Conservation (phyloP, 2,888 invertebrate species). For the Drosophila cyrtoloma region DNA sequence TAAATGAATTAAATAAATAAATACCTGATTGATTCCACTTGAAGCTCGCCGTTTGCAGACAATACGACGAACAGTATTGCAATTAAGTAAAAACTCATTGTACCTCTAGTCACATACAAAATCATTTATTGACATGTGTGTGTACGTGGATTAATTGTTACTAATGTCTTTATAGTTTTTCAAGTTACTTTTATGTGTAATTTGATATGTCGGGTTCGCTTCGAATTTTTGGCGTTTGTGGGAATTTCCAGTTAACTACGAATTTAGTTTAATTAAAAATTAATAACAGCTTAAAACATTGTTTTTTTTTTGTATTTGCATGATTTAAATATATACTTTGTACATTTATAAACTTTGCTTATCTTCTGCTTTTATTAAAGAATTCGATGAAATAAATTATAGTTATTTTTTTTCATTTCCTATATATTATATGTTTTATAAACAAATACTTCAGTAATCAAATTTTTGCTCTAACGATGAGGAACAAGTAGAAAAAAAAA, state of each 20-base stretch:
- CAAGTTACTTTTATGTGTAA: background rate
- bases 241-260: background rate
- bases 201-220: background rate
- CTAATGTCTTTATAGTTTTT: constrained; percentile 1
- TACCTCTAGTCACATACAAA: constrained; percentile 52
- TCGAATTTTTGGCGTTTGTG: background rate
- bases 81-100: constrained; percentile 47
- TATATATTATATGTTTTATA: background rate
- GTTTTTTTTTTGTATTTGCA: background rate
- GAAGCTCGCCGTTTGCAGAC: constrained; percentile 22
- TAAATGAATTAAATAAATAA: constrained; percentile 10
- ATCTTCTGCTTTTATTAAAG: background rate
- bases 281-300: background rate
- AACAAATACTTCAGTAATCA: background rate
- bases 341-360: background rate
- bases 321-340: background rate
- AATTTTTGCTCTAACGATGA: background rate
- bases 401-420: background rate
- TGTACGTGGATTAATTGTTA: background rate
- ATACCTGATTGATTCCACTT: constrained; percentile 30
- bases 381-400: background rate
- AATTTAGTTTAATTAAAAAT: background rate
- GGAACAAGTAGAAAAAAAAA: background rate
- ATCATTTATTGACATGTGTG: constrained; percentile 30
- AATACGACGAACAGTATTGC: constrained; percentile 37